Conservation (phyloP, 2,888 invertebrate species). For the Bellardia bayeri region DNA sequence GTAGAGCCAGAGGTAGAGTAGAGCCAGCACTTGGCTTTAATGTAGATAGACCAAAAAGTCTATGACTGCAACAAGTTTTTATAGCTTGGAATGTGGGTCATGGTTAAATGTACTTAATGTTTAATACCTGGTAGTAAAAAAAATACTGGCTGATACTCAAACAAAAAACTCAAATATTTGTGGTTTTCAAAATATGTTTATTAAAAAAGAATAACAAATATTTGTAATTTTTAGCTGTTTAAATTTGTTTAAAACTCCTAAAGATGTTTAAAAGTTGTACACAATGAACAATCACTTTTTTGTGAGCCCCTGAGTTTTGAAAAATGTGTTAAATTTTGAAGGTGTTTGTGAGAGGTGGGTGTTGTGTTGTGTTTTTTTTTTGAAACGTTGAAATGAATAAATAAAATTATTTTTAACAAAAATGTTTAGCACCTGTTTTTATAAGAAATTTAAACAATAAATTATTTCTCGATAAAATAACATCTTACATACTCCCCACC, state of each 20-base stretch:
- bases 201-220: no score
- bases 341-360: neutral
- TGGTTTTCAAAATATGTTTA: no score
- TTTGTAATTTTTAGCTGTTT: neutral
- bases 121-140: neutral
- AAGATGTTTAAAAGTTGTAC: no score
- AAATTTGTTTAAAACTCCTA: neutral
- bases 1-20: neutral
- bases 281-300: neutral
- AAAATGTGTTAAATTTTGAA: neutral
- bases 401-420: neutral
- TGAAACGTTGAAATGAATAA: neutral
- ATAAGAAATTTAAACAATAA: neutral
- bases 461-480: neutral
- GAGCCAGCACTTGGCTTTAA: neutral
- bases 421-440: conserved; percentile 17
- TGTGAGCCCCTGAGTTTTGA: neutral
- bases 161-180: no score
- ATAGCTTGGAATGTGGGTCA: conserved; percentile 69
- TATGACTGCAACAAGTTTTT: conserved; percentile 45
- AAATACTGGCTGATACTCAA: no score
- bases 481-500: neutral
- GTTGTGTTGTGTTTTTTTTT: neutral
- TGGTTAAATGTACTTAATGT: conserved; percentile 71
- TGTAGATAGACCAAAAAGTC: conserved; percentile 29